Evolutionary conservation across 1,140 invertebrate genomes (phyloP).

Genomic region (Drosophila pectinifera): DNA sequence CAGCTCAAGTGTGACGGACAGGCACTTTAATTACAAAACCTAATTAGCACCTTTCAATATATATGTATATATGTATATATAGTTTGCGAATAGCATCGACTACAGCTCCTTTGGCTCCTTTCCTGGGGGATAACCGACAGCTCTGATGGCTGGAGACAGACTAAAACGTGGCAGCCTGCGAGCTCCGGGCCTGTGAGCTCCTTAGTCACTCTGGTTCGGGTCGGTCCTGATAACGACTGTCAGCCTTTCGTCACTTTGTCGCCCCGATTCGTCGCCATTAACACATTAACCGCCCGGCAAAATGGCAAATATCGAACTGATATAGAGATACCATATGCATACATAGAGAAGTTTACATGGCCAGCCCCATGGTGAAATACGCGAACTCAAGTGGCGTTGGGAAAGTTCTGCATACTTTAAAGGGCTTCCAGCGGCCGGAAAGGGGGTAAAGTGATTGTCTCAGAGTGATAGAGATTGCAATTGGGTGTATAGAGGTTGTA

Average conservation of each 20-base stretch:
- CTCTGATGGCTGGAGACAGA: slow-evolving; percentile 66
- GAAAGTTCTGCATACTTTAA: slow-evolving; percentile 41
- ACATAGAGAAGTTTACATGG: slow-evolving; percentile 12
- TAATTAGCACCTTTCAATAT: slow-evolving; percentile 58
- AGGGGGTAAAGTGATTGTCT: slow-evolving; percentile 2
- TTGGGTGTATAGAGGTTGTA: not conserved
- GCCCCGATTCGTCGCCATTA: slow-evolving; percentile 30
- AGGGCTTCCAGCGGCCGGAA: slow-evolving; percentile 12
- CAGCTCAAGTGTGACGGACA: slow-evolving; percentile 21
- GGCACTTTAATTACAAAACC: slow-evolving; percentile 64
- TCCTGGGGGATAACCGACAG: slow-evolving; percentile 57
- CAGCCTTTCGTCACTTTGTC: slow-evolving; percentile 74
- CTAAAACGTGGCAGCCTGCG: slow-evolving; percentile 54
- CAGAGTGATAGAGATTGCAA: not conserved
- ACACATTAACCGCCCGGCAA: slow-evolving; percentile 18
- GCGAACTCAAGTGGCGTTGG: not conserved
- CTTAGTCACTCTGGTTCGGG: slow-evolving; percentile 35
- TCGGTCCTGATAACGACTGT: slow-evolving; percentile 58
- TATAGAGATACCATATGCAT: slow-evolving; percentile 32
- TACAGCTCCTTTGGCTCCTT: not conserved
- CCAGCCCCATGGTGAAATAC: slow-evolving; percentile 60
- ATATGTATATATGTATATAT: not conserved
- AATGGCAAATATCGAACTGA: slow-evolving; percentile 25
- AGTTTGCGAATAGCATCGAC: slow-evolving; percentile 11
- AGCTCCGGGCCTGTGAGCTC: slow-evolving; percentile 26